Conservation (phyloP, 1,140 invertebrate species). For the Drosophila willistoni region DNA sequence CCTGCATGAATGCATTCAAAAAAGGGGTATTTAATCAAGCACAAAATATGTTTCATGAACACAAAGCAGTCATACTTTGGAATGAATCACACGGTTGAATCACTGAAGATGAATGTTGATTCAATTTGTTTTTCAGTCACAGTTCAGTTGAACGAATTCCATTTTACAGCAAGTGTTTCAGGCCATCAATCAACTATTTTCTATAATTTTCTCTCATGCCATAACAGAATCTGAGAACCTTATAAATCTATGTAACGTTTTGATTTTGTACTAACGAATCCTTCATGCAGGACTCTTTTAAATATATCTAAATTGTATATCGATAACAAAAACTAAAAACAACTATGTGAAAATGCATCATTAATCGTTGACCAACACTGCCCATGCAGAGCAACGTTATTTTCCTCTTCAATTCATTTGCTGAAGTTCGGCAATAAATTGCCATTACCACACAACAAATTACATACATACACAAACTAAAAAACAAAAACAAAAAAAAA, state of each 20-base stretch:
- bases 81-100: neutral
- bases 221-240: neutral
- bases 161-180: neutral
- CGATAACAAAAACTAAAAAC: neutral
- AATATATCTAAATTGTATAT: conserved; percentile 15
- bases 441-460: conserved; percentile 43
- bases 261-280: neutral
- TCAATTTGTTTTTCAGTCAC: too few species aligned
- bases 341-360: conserved; percentile 11
- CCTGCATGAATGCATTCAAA: neutral
- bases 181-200: neutral
- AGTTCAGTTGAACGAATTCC: neutral
- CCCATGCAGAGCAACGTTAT: conserved; percentile 13
- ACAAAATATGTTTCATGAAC: neutral
- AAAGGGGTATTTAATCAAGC: neutral
- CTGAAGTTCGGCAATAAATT: conserved; percentile 48
- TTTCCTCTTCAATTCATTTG: conserved; percentile 23
- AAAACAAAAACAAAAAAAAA: conserved; percentile 13
- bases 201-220: neutral
- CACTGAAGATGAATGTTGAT: neutral
- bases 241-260: neutral
- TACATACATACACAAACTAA: conserved; percentile 37
- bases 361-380: conserved; percentile 45
- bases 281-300: neutral
- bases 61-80: neutral